phyloP scores from a whole-genome alignment of 2,797 vertebrate genomes.

The Danio choprae region DNA sequence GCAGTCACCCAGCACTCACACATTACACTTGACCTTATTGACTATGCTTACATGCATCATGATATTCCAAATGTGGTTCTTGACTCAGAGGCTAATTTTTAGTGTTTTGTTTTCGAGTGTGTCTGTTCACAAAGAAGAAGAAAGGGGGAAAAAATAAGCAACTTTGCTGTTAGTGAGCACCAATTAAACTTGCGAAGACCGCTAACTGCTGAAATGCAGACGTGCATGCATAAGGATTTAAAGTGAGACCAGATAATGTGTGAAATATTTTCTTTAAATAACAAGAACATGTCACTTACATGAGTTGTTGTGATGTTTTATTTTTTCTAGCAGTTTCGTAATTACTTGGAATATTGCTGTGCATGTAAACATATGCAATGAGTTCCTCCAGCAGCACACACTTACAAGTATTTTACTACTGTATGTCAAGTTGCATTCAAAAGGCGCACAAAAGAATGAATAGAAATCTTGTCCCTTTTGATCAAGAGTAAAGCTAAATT shows the following conservation, averaged over 20 bases:
- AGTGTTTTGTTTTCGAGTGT: constrained; percentile 25
- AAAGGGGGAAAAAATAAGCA: neutral
- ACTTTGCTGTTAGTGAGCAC: constrained; percentile 3
- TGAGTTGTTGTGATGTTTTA: neutral
- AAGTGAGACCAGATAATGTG: neutral
- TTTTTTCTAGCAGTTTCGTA: neutral
- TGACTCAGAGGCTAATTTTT: constrained; percentile 29
- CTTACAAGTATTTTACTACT: constrained; percentile 67
- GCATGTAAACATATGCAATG: constrained; percentile 38
- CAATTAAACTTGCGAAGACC: constrained; percentile 28
- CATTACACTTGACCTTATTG: constrained; percentile 75
- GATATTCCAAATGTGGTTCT: constrained; percentile 28
- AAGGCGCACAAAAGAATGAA: constrained; percentile 45
- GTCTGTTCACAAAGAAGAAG: neutral
- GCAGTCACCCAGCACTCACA: constrained; percentile 69
- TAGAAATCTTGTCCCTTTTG: constrained; percentile 44
- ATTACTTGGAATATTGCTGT: constrained; percentile 7
- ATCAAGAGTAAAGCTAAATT: constrained; percentile 56
- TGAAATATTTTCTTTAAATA: neutral
- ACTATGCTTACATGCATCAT: constrained; percentile 53
- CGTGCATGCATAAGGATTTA: neutral
- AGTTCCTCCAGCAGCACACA: constrained; percentile 66
- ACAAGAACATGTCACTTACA: neutral
- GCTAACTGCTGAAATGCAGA: constrained; percentile 8
- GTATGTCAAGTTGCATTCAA: constrained; percentile 64